These are phyloP conservation scores for Thecocarcelia acutangulata DNA, from an alignment of 2,888 invertebrate genomes.

Conservation along the genomic window DNA sequence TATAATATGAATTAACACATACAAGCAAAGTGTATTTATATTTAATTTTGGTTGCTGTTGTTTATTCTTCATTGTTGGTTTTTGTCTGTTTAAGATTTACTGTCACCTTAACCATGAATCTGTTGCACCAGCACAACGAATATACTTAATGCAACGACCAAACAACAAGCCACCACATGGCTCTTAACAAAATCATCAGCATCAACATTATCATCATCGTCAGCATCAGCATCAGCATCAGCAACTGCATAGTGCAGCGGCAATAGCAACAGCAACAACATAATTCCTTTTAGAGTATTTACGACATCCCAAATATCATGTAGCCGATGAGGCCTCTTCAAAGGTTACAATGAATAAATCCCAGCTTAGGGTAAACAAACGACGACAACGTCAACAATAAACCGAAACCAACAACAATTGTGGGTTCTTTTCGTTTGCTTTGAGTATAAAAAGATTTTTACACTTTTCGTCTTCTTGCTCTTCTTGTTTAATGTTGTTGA, in stretches of 20 bases:
- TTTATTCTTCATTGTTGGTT: slow-evolving; percentile 40
- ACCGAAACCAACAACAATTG: slow-evolving; percentile 11
- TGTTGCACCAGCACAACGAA: slow-evolving; percentile 17
- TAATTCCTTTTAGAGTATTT: slow-evolving; percentile 43
- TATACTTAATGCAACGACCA: slow-evolving; percentile 18
- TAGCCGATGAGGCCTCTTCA: slow-evolving; percentile 14
- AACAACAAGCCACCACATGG: slow-evolving; percentile 18
- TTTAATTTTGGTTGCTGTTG: slow-evolving; percentile 42
- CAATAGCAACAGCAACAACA: background rate
- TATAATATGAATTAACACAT: slow-evolving; percentile 29
- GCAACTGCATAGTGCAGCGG: background rate
- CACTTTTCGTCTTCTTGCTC: slow-evolving; percentile 17
- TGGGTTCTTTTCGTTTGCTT: slow-evolving; percentile 31
- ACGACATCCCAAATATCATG: slow-evolving; percentile 41
- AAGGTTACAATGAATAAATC: slow-evolving; percentile 40
- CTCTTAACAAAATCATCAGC: slow-evolving; percentile 28
- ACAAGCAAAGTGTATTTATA: slow-evolving; percentile 16
- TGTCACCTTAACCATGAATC: slow-evolving; percentile 67
- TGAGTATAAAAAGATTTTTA: slow-evolving; percentile 11
- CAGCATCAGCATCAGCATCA: background rate
- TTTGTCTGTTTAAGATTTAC: slow-evolving; percentile 65
- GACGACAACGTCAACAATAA: background rate
- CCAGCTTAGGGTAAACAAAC: slow-evolving; percentile 46
- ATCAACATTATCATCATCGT: slow-evolving; percentile 27
- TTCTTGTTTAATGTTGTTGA: slow-evolving; percentile 1